phyloP scores from a whole-genome alignment of 1,140 invertebrate species.

The Diachasma alloeum region DNA sequence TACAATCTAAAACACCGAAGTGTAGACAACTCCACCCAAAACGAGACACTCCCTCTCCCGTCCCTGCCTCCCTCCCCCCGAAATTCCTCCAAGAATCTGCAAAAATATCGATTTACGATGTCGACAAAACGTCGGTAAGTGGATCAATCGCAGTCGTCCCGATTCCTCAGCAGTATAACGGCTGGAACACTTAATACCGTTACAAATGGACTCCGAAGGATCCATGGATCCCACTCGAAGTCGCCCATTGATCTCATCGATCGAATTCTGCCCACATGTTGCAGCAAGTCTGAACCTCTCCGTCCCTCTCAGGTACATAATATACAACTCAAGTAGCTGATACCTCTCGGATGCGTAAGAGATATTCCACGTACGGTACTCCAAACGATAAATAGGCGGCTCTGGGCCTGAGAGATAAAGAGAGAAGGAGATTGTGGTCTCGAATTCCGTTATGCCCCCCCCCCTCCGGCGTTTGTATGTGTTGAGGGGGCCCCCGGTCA shows the following conservation, averaged over 20 bases:
- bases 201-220: constrained; percentile 20
- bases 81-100: background rate
- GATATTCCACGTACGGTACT: constrained; percentile 24
- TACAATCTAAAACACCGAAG: background rate
- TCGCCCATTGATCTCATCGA: constrained; percentile 23
- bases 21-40: background rate
- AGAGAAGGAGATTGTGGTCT: constrained; percentile 28
- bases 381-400: constrained; percentile 24
- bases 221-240: constrained; percentile 17
- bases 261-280: constrained; percentile 18
- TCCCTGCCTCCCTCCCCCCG: background rate
- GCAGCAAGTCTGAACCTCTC: background rate
- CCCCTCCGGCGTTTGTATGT: background rate
- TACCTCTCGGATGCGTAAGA: constrained; percentile 2
- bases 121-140: constrained; percentile 3
- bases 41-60: too few species aligned
- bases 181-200: constrained; percentile 27
- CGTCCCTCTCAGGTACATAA: background rate
- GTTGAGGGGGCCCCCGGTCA: background rate
- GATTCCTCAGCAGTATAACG: constrained; percentile 21
- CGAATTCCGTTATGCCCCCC: constrained; percentile 21
- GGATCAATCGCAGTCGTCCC: constrained; percentile 15
- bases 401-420: background rate
- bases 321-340: background rate
- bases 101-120: background rate